A percentile compares a stretch with the other conserved stretches of the same genome.
Conservation (phyloP, 2,888 invertebrate species). For the Holacanthella duospinosa region DNA sequence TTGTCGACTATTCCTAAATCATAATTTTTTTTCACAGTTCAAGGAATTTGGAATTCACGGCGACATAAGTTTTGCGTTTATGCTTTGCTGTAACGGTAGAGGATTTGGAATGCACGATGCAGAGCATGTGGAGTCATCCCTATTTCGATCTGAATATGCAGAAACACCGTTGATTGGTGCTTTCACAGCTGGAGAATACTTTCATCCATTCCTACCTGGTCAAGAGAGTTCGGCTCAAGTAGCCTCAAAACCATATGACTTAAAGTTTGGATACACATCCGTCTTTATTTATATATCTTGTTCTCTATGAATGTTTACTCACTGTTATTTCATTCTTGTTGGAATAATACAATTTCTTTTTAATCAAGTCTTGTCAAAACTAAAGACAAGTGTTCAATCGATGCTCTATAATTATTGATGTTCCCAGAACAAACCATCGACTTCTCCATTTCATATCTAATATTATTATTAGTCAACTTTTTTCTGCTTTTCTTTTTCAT, state of each 20-base stretch:
- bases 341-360: no score
- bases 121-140: slow-evolving; percentile 23
- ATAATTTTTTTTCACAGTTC: neutral
- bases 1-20: neutral
- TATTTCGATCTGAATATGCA: slow-evolving; percentile 30
- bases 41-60: neutral
- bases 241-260: slow-evolving; percentile 10
- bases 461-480: slow-evolving; percentile 26
- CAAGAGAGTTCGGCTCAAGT: slow-evolving; percentile 1
- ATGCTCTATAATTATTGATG: no score
- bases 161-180: slow-evolving; percentile 24
- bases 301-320: no score
- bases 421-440: no score
- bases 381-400: no score
- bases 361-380: no score
- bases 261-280: slow-evolving; percentile 26
- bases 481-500: slow-evolving; percentile 33
- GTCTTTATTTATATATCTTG: slow-evolving; percentile 24
- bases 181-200: slow-evolving; percentile 31
- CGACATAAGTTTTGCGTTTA: slow-evolving; percentile 23
- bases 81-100: slow-evolving; percentile 35
- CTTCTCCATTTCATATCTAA: neutral
- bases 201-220: slow-evolving; percentile 21
- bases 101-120: slow-evolving; percentile 24
- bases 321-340: no score